Base-by-base conservation (phyloP, 2,113 vertebrate species). In the Festucalex cinctus region DNA sequence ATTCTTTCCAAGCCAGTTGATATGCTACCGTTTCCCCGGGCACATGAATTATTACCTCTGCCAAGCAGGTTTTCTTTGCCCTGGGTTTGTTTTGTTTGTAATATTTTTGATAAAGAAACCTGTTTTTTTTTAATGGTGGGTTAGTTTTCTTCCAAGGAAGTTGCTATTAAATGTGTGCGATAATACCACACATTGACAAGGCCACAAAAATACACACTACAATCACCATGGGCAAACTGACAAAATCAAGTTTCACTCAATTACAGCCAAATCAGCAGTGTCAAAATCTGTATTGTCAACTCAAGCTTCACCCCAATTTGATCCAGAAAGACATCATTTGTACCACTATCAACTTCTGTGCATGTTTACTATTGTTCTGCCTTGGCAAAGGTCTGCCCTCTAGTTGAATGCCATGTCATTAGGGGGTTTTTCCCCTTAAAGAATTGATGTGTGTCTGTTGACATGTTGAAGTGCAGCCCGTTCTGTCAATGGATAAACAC, bases 11-110 rank as follows among this genome's bases (percentile, higher is more conserved):
- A 43, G 22, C 37, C n/a, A 43, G 39, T 62, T 43, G 58, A 39
- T 41, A 36, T 9, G 32, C 57, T 36, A n/a, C 5, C 19, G 2
- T 61, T 61, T 62, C n/a, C 37, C 5, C 39, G 1, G 12, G 39
- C 39, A 26, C 13, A 9, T 17, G 60, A 62, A 62, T 62, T 44
- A 62, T 62, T 62, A 62, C 60, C 37, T 43, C 60, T 16, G 60
- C 22, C 39, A 62, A 62, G 22, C 19, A 22, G 12, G 13, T 62
- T 62, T 62, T 62, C 59, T 41, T 62, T 62, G 59, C 59, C 59
- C 13, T 43, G 39, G 59, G 59, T 62, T 62, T 41, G 36, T 61
- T 39, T 32, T 61, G 58, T 22, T 22, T 41, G 59, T 41, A 62
- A 41, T 22, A 22, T 62, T 62, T 62, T 62, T 61, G 32, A 61